Evolutionary conservation across 2,113 vertebrate species (phyloP), one percentile per base, ranked within the genome.

Genomic region (Odocoileus virginianus): DNA sequence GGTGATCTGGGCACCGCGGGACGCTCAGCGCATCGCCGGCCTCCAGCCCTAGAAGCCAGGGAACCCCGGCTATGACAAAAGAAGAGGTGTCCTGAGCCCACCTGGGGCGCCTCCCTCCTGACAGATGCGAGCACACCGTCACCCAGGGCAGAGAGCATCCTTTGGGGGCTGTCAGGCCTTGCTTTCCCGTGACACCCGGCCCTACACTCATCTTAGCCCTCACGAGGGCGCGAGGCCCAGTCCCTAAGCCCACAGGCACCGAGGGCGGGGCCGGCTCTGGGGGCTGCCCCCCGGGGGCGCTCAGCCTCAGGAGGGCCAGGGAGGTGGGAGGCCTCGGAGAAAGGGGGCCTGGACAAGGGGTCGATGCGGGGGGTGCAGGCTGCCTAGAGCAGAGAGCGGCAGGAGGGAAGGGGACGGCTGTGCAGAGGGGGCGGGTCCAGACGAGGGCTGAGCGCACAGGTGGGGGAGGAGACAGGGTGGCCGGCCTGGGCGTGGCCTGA

Each of bases 91-190:
- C 60, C 28, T 47, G 5, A 61, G 1, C 1, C 52, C 13, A 7
- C 40, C 27, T 21, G 2, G 23, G 21, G 7, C 7, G 2, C 4
- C 4, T 43, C 64, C 17, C 55, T 45, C 60, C 47, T 23, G 13
- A 36, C 4, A 21, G 2, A 12, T 3, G 36, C 1, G 47, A 36
- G 33, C 27, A 55, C 17, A 27, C 2, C 0, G 5, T 14, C 23
- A 11, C 71, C 2, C 0, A 2, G 17, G 64, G 64, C 7, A 9
- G 6, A 47, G 28, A 25, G 7, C 23, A 4, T 0, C 1, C 43
- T 36, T 74, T 21, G 33, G 6, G 19, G 23, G 4, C 30, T 1
- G 5, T 21, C 16, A 4, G 0, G 52, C 21, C 61, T 86, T 19
- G 28, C 87, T 7, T 1, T 12, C 25, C 76, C 28, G 45, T 2